Percentiles rank a stretch among this genome's conserved stretches.
Evolutionary conservation across 53 echinoderm and acorn worm species (phyloP).

Genomic region (Mesocentrotus franciscanus): DNA sequence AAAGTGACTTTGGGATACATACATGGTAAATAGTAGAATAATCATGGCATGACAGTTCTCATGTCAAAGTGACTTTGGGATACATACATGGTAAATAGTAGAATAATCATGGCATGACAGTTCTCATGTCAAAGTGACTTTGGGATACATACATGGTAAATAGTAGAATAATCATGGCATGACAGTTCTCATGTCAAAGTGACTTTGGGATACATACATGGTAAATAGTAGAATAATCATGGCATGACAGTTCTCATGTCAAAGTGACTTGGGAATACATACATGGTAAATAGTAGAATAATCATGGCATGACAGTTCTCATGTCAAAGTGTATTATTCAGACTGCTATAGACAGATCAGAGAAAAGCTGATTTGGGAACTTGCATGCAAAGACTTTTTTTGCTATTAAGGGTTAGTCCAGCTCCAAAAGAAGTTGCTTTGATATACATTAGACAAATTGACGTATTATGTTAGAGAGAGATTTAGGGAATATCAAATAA

Average conservation of each 20-base stretch:
- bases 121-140: background rate
- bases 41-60: background rate
- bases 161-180: no score
- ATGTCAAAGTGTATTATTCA: background rate
- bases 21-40: no score
- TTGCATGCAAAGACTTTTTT: background rate
- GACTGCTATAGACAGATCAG: background rate
- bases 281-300: slow-evolving; percentile 77
- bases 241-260: background rate
- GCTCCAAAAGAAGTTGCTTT: background rate
- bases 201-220: slow-evolving; percentile 98
- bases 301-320: background rate
- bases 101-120: background rate
- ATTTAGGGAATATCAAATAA: no score
- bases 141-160: no score
- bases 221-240: slow-evolving; percentile 44
- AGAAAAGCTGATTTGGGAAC: background rate
- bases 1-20: no score
- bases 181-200: background rate
- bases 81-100: no score
- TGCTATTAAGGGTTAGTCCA: background rate
- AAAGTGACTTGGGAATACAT: slow-evolving; percentile 92
- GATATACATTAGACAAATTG: no score
- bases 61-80: background rate
- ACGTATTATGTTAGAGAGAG: no score